phyloP scores from a whole-genome alignment of 2,888 invertebrate species.

The Acrobasis consociella region DNA sequence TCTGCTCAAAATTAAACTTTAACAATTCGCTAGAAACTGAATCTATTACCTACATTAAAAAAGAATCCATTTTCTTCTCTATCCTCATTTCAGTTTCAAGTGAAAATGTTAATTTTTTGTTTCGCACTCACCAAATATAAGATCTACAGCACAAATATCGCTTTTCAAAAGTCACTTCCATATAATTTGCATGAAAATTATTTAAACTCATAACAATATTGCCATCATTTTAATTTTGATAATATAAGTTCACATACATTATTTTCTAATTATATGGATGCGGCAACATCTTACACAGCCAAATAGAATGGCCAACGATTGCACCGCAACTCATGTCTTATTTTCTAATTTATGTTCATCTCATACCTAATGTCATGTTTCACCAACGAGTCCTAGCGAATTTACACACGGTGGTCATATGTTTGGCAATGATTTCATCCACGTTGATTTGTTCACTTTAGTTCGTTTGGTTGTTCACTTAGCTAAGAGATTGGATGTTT shows the following conservation, averaged over 20 bases:
- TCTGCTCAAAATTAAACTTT: conserved; percentile 38
- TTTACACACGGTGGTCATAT: conserved; percentile 82
- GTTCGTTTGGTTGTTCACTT: conserved; percentile 70
- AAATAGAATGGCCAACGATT: conserved; percentile 25
- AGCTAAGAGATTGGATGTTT: conserved; percentile 76
- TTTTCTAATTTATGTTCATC: conserved; percentile 46
- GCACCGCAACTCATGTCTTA: conserved; percentile 45
- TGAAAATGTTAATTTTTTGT: conserved; percentile 34
- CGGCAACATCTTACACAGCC: conserved; percentile 21
- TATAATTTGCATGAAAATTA: conserved; percentile 16
- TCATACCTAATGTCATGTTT: conserved; percentile 39
- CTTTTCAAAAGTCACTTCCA: conserved; percentile 18
- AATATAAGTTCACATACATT: not conserved
- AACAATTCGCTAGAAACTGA: conserved; percentile 39
- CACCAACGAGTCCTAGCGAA: conserved; percentile 77
- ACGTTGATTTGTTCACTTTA: conserved; percentile 75
- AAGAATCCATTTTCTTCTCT: conserved; percentile 5
- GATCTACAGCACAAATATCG: conserved; percentile 10
- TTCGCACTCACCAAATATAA: conserved; percentile 3
- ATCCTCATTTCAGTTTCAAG: conserved; percentile 37
- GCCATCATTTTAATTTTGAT: not conserved
- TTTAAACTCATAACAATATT: not conserved
- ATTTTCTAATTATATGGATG: conserved; percentile 24
- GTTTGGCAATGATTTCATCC: conserved; percentile 75
- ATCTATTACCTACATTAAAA: conserved; percentile 11